Evolutionary conservation across 2,888 invertebrate genomes (phyloP), one percentile per base, ranked within the genome.

Genomic region (Fragum sueziense): DNA sequence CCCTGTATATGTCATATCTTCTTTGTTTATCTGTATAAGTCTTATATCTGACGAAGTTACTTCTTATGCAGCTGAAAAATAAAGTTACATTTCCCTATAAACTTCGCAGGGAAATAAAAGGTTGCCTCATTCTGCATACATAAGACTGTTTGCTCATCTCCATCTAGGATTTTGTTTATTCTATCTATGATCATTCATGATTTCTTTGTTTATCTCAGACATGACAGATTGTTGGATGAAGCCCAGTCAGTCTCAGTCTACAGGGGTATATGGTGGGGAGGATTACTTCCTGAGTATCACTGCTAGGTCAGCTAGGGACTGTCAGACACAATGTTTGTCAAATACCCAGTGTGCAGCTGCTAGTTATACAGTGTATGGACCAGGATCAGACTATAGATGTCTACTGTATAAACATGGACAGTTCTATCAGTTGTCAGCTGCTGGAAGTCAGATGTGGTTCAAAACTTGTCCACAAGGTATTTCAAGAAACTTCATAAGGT

Each of bases 381-480:
- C 11, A 41, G 37, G 29, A 14, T 20, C 22, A 14, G 41, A 61
- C 41, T 34, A 71, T 27, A 71, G 71, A 61, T 71, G 71, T 31
- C 41, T 71, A 2, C 27, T 71, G 27, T 71, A 71, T 34, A 71
- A 59, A 59, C 11, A 14, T 25, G 71, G 41, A 22, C 54, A 71
- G 41, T 71, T 41, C n/a, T 14, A 61, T 17, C 34, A 41, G 33
- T 17, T 20, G 3, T 3, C 22, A 27, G 34, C 57, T 37, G 9
- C 29, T 27, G 37, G 37, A 33, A 71, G 71, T 61, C 59, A 71
- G 57, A 37, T 71, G 61, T 61, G 71, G 71, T 27, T 59, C 27
- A 71, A 71, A 59, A 34, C 37, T 2, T 71, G 71, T 31, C 59
- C 71, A 31, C 14, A 61, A 59, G 71, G 71, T 71, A 57, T n/a